Percentiles rank a stretch among this genome's conserved stretches.
Evolutionary conservation across 2,888 invertebrate species (phyloP).

Genomic region (Tiphia femorata): DNA sequence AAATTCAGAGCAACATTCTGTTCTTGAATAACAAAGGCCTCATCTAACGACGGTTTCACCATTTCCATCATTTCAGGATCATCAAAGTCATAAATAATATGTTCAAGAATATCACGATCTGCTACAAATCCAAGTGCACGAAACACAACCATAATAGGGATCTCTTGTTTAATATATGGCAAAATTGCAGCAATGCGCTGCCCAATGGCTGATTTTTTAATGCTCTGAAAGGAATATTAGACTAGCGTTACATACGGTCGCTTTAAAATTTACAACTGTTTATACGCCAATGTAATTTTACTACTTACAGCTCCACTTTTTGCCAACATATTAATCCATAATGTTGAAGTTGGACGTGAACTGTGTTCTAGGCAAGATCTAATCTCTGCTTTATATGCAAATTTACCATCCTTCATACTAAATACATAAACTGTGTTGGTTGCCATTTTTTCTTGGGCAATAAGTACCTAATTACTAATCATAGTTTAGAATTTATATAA

Average conservation of each 20-base stretch:
- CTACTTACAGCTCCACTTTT: slow-evolving; percentile 85
- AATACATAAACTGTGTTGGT: slow-evolving; percentile 99
- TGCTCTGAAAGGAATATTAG: slow-evolving; percentile 75
- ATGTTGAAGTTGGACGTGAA: slow-evolving; percentile 95
- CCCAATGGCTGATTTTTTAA: slow-evolving; percentile 99
- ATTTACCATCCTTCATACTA: slow-evolving; percentile 99
- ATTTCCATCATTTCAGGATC: slow-evolving; percentile 99
- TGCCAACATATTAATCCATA: slow-evolving; percentile 99
- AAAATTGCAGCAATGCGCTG: slow-evolving; percentile 98
- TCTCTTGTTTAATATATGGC: slow-evolving; percentile 99
- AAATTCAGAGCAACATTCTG: slow-evolving; percentile 99
- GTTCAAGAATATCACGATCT: slow-evolving; percentile 98
- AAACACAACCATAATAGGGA: slow-evolving; percentile 99
- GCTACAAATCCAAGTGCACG: slow-evolving; percentile 99
- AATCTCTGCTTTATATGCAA: slow-evolving; percentile 98
- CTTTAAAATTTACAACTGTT: neutral
- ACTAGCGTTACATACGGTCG: no score
- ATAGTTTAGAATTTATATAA: neutral
- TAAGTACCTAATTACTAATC: slow-evolving; percentile 75
- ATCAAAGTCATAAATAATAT: slow-evolving; percentile 99
- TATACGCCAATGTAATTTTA: neutral
- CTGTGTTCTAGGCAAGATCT: slow-evolving; percentile 93
- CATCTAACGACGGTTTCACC: slow-evolving; percentile 99
- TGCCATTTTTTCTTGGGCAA: slow-evolving; percentile 99
- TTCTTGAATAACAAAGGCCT: slow-evolving; percentile 99